Evolutionary conservation across 2,113 vertebrate genomes (phyloP), one percentile per base, ranked within the genome.

Genomic region (Onychostoma macrolepis): DNA sequence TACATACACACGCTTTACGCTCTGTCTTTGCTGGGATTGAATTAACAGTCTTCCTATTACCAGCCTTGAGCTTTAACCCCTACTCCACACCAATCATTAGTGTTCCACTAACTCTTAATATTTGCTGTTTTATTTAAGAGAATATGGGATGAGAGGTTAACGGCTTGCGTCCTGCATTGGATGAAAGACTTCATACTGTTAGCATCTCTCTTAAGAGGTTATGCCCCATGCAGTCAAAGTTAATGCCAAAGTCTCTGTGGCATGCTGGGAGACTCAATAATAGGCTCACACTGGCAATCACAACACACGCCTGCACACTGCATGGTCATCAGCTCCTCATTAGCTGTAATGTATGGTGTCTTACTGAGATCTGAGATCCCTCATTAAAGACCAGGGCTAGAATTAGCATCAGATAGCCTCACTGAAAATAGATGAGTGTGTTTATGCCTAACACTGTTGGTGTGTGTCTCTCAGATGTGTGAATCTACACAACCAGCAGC

Each of bases 401-500:
- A 82, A 80, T 72, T 63, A 76, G 30, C 30, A 74, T 30, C 17
- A 33, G 15, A 80, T 85, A 58, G 28, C 65, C 30, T 58, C 65
- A 12, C 50, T 88, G 43, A 79, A 80, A 84, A 78, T 48, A 67
- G 21, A 26, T 11, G 19, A 78, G 26, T 41, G 63, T 84, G 75
- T 75, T 65, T 76, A 30, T 50, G 95, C 96, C 94, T 94, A 96
- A 77, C 36, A n/a, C 13, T 90, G 43, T 85, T 0, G 90, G n/a
- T 91, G n/a, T 33, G 53, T 91, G 4, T 48, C 45, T 87, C 93
- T 41, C 93, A 99, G 98, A 90, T 99, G 97, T 86, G 97, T 99
- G 86, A 97, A 96, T 85, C 88, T 96, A 24, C 98, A 99, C 83
- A 99, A 98, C 95, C 98, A 99, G 91, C 97, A 99, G 93, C 98